Evolutionary conservation across 2,797 vertebrate genomes (phyloP).

Genomic region (Epinephelus malabaricus): DNA sequence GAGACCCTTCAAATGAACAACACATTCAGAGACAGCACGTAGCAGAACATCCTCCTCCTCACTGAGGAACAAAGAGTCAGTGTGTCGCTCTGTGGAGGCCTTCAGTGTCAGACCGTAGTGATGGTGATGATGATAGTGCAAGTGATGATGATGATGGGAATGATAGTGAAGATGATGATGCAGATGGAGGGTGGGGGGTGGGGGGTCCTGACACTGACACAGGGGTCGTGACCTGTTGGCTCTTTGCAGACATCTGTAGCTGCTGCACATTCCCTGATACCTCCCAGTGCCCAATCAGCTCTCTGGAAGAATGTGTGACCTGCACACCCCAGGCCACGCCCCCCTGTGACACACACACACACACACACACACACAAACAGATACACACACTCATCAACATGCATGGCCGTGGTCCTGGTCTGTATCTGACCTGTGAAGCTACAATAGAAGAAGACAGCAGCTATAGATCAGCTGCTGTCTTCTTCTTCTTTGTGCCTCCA

Average conservation of each 20-base stretch:
- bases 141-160: not conserved
- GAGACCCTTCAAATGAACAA: too few relatives aligned
- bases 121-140: not conserved
- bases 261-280: conserved; percentile 70
- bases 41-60: not conserved
- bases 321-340: conserved; percentile 22
- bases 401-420: conserved; percentile 75
- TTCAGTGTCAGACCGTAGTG: too few relatives aligned
- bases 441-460: conserved; percentile 46
- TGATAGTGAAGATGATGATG: conserved; percentile 33
- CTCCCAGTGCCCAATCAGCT: conserved; percentile 61
- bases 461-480: conserved; percentile 70
- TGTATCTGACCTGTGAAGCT: conserved; percentile 67
- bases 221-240: conserved; percentile 71
- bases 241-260: conserved; percentile 78
- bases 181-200: conserved; percentile 23
- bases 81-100: conserved; percentile 7
- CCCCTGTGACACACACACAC: not conserved
- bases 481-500: not conserved
- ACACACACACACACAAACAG: not conserved
- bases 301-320: conserved; percentile 62
- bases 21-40: too few relatives aligned
- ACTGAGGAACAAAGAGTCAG: conserved; percentile 26
- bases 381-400: conserved; percentile 69
- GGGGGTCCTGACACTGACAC: conserved; percentile 49